These are phyloP conservation scores for Pteropus rufus DNA, from an alignment of 2,797 vertebrate species.

Conservation along the genomic window DNA sequence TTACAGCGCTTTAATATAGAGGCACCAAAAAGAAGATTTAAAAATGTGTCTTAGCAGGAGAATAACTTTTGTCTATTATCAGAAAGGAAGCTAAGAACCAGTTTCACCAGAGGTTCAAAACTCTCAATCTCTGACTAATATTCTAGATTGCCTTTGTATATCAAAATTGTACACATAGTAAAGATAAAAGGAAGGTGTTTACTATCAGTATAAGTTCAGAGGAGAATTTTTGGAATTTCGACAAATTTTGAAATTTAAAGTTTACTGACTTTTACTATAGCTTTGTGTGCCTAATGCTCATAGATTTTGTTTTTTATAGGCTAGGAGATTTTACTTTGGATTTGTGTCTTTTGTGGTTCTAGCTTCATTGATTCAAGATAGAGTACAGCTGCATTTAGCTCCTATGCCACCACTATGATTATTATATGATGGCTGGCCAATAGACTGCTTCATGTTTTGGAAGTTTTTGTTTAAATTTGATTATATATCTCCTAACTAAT, in stretches of 20 bases:
- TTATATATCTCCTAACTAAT: neutral
- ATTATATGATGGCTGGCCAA: constrained; percentile 29
- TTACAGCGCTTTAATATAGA: neutral
- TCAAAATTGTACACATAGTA: neutral
- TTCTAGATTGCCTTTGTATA: neutral
- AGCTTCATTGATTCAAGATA: constrained; percentile 41
- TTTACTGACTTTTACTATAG: neutral
- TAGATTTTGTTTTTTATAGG: neutral
- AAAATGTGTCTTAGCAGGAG: neutral
- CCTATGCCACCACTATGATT: neutral
- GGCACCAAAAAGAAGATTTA: neutral
- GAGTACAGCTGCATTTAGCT: constrained; percentile 59
- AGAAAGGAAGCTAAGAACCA: neutral
- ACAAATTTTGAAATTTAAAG: constrained; percentile 15
- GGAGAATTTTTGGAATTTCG: neutral
- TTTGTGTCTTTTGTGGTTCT: constrained; percentile 40
- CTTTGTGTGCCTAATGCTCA: neutral
- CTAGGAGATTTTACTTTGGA: neutral
- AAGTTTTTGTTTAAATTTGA: constrained; percentile 43
- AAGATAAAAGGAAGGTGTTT: neutral
- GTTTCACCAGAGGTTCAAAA: neutral
- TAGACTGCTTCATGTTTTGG: constrained; percentile 35
- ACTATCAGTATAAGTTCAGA: neutral
- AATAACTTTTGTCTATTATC: neutral
- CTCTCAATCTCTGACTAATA: neutral